phyloP scores from a whole-genome alignment of 2,888 invertebrate genomes.

The Aporophyla lueneburgensis region DNA sequence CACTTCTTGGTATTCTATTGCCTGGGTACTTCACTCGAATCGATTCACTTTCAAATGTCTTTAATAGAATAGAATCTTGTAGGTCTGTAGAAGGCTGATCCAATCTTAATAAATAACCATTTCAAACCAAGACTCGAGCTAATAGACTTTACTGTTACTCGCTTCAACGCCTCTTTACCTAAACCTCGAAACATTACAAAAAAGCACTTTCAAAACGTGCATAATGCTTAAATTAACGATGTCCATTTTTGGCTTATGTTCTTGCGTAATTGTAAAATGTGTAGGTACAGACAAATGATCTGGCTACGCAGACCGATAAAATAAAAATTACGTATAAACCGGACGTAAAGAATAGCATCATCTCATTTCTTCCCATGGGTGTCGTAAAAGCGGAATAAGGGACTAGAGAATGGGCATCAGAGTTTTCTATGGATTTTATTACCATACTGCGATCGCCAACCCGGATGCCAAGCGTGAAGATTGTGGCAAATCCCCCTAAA shows the following conservation, averaged over 20 bases:
- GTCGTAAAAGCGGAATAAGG: no score
- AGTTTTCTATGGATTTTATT: no score
- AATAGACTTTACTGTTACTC: background rate
- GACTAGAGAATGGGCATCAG: no score
- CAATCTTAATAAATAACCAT: constrained; percentile 4
- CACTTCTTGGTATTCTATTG: background rate
- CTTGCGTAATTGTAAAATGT: constrained; percentile 58
- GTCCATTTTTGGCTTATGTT: constrained; percentile 68
- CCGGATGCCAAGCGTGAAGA: no score
- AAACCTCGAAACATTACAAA: constrained; percentile 65
- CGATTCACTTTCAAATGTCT: background rate
- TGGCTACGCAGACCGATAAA: background rate
- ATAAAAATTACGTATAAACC: no score
- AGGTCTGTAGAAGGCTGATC: background rate
- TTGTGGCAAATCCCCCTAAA: no score
- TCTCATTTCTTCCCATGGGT: no score
- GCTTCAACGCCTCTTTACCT: constrained; percentile 39
- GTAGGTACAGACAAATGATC: background rate
- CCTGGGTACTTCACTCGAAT: background rate
- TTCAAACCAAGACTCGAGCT: constrained; percentile 11
- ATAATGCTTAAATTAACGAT: constrained; percentile 65
- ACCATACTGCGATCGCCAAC: no score
- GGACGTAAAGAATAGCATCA: no score
- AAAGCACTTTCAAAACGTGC: constrained; percentile 70
- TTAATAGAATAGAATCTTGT: background rate